phyloP scores from a whole-genome alignment of 2,888 invertebrate species.

The Erannis defoliaria region DNA sequence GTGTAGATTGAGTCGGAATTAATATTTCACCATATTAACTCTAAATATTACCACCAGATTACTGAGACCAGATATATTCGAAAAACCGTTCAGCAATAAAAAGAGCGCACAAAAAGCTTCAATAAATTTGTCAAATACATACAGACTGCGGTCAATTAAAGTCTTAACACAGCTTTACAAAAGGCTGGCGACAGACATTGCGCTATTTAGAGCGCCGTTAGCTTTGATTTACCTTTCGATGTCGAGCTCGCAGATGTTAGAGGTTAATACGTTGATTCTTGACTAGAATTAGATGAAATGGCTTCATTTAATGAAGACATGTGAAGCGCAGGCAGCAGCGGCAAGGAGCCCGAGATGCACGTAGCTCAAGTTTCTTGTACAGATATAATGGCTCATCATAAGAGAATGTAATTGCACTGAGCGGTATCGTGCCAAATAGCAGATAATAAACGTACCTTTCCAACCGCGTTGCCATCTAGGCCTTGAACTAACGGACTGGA shows the following conservation, averaged over 20 bases:
- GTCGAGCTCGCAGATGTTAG: slow-evolving; percentile 16
- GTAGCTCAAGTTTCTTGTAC: slow-evolving; percentile 54
- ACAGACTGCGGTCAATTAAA: slow-evolving; percentile 15
- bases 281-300: slow-evolving; percentile 46
- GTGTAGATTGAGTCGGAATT: not conserved
- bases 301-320: slow-evolving; percentile 44
- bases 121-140: slow-evolving; percentile 6
- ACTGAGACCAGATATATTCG: not conserved
- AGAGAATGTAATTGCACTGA: slow-evolving; percentile 60
- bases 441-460: slow-evolving; percentile 67
- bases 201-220: slow-evolving; percentile 26
- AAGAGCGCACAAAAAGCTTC: not conserved
- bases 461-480: slow-evolving; percentile 73
- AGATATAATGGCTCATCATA: slow-evolving; percentile 61
- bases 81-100: slow-evolving; percentile 9
- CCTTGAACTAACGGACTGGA: slow-evolving; percentile 66
- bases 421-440: slow-evolving; percentile 65
- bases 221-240: slow-evolving; percentile 28
- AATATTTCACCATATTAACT: not conserved
- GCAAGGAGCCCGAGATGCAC: slow-evolving; percentile 43
- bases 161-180: slow-evolving; percentile 11
- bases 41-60: slow-evolving; percentile 5
- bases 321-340: slow-evolving; percentile 22
- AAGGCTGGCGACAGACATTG: slow-evolving; percentile 17
- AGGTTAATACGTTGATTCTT: slow-evolving; percentile 46